Conservation (phyloP, 2,888 invertebrate genomes). For the Caenorhabditis angaria region DNA sequence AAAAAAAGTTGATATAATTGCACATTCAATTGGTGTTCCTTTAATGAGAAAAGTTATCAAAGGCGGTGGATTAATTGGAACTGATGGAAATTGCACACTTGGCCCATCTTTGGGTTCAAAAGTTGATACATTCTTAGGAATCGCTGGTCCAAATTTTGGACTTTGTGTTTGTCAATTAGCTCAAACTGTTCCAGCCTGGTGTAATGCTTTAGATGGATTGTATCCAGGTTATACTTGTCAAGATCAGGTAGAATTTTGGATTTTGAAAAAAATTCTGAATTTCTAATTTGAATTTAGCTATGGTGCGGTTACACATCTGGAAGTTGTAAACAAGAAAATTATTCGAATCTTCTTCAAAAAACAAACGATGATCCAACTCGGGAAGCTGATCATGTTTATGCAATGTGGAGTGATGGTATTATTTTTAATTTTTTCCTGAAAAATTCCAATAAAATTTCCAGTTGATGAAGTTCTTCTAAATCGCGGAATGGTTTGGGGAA, state of each 20-base stretch:
- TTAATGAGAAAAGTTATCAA: conserved; percentile 66
- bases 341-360: conserved; percentile 69
- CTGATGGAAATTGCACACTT: conserved; percentile 70
- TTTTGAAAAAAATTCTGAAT: no score
- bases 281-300: conserved; percentile 61
- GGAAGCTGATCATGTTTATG: conserved; percentile 69
- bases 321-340: conserved; percentile 69
- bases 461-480: conserved; percentile 69
- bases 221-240: conserved; percentile 67
- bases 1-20: conserved; percentile 68
- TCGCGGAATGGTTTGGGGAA: conserved; percentile 71
- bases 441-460: conserved; percentile 23
- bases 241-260: conserved; percentile 60
- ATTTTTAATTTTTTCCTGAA: no score
- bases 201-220: conserved; percentile 70
- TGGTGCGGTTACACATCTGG: conserved; percentile 68
- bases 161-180: conserved; percentile 70
- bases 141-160: conserved; percentile 69
- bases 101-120: conserved; percentile 64
- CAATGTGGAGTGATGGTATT: conserved; percentile 70
- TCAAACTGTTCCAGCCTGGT: conserved; percentile 71
- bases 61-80: conserved; percentile 68
- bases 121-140: conserved; percentile 70
- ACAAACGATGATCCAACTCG: conserved; percentile 65
- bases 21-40: conserved; percentile 69